Base-by-base conservation (phyloP, 2,888 invertebrate genomes). In the Spatulosminthurus flaviceps region DNA sequence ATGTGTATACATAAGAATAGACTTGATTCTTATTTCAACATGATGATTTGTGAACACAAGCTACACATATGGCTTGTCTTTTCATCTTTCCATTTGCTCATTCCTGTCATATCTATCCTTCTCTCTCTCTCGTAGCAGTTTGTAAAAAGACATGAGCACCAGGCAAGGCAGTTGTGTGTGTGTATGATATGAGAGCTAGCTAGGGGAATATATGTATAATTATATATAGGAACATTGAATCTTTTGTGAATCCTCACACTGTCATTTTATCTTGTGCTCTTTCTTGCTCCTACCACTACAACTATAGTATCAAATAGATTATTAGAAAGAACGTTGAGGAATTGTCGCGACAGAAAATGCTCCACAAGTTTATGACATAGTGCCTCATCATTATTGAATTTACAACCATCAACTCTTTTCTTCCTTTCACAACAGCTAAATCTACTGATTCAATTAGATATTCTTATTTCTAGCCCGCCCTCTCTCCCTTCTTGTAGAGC, bases 11-110 rank as follows among this genome's bases (percentile, higher is more conserved):
- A 73, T 76, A 76, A 80, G 77, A 79, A 77, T 79, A 34, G 75
- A 77, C 79, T 76, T 69, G 79, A 80, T 82, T 79, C 78, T 82
- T 66, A 61, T 80, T 78, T 79, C 73, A 74, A 60, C 76, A 77
- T 75, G 71, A 80, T 80, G 76, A 80, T 69, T 78, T 78, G 78
- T 75, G 78, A 80, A 78, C 72, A 69, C 29, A 66, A 61, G 34
- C 29, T 77, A 76, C 61, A 77, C 61, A 72, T 41, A 71, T 78
- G 72, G 66, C 76, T 61, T 74, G 70, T 78, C 79, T 76, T 78
- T 78, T 80, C 60, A 70, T 76, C 71, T 71, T 70, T 24, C 21
- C 60, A 60, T 76, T 76, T 73, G 51, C 73, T 67, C 26, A 4
- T 24, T 73, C n/a, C 24, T 43, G 21, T 73, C 73, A 43, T 51